These are phyloP conservation scores for Drosophila emarginata DNA, from an alignment of 2,888 invertebrate genomes.

Conservation along the genomic window DNA sequence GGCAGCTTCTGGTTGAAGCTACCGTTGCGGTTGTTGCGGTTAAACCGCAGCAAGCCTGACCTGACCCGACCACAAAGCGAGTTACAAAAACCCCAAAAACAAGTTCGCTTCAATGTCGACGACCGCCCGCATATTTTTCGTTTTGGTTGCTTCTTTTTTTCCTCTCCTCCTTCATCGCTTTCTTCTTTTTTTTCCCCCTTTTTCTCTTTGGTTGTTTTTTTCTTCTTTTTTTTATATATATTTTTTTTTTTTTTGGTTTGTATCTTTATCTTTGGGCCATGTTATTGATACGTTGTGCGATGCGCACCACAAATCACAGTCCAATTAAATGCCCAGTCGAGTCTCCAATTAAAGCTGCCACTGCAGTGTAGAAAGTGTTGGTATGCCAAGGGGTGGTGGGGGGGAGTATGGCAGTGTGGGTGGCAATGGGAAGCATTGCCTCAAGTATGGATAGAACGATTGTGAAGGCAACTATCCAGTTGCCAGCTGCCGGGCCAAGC, in stretches of 20 bases:
- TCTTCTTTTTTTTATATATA: no score
- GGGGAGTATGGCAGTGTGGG: background rate
- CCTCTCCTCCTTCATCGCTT: background rate
- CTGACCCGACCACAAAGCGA: slow-evolving; percentile 35
- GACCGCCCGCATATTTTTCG: slow-evolving; percentile 38
- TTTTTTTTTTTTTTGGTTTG: slow-evolving; percentile 12
- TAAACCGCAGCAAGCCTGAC: slow-evolving; percentile 7
- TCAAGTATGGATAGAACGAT: background rate
- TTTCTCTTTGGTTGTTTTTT: slow-evolving; percentile 3
- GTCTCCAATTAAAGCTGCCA: slow-evolving; percentile 64
- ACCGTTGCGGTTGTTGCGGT: slow-evolving; percentile 43
- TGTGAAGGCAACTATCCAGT: background rate
- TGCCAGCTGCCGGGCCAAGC: slow-evolving; percentile 29
- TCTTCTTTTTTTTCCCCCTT: background rate
- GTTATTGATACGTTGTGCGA: slow-evolving; percentile 64
- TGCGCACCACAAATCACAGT: slow-evolving; percentile 66
- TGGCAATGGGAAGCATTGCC: background rate
- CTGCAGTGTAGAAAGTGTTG: slow-evolving; percentile 21
- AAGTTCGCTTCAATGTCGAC: slow-evolving; percentile 25
- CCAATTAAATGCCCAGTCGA: slow-evolving; percentile 70
- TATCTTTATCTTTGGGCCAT: slow-evolving; percentile 14
- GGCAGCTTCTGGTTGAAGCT: slow-evolving; percentile 43
- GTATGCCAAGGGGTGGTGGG: background rate
- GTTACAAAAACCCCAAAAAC: slow-evolving; percentile 34
- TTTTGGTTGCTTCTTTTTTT: slow-evolving; percentile 10